These are phyloP conservation scores for Dicyrtomina minuta DNA, from an alignment of 2,888 invertebrate species.

Conservation along the genomic window DNA sequence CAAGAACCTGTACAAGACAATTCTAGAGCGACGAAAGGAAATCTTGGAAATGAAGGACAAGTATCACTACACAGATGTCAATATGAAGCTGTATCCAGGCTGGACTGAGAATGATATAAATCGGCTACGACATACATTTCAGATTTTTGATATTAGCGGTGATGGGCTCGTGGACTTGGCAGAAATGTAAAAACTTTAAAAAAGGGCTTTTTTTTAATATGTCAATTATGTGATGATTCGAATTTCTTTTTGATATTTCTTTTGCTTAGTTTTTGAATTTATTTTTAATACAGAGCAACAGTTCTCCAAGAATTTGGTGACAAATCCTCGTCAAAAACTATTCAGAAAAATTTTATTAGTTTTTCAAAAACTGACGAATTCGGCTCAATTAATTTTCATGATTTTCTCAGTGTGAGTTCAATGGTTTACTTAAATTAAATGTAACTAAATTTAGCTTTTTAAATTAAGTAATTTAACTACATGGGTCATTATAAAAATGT, in stretches of 20 bases:
- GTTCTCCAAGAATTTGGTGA: constrained; percentile 25
- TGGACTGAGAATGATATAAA: constrained; percentile 10
- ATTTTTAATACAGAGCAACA: constrained; percentile 1
- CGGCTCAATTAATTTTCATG: constrained; percentile 19
- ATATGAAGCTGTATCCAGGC: constrained; percentile 12
- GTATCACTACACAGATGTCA: constrained; percentile 12
- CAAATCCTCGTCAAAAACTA: neutral
- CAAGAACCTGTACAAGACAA: constrained; percentile 1
- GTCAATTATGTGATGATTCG: no score
- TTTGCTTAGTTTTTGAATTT: neutral
- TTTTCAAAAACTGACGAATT: constrained; percentile 15
- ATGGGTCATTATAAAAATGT: neutral
- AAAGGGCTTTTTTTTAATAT: neutral
- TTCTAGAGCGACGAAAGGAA: constrained; percentile 20
- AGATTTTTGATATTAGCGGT: constrained; percentile 23
- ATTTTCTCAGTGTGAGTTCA: constrained; percentile 3
- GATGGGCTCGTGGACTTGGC: constrained; percentile 24
- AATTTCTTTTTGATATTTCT: neutral
- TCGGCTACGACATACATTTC: constrained; percentile 7
- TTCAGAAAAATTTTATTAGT: constrained; percentile 2
- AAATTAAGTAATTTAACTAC: neutral
- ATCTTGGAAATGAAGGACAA: constrained; percentile 4
- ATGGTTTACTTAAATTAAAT: neutral
- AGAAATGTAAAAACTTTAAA: constrained; percentile 14
- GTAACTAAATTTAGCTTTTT: neutral